phyloP scores from a whole-genome alignment of 2,888 invertebrate species.

The Caenorhabditis plicata region DNA sequence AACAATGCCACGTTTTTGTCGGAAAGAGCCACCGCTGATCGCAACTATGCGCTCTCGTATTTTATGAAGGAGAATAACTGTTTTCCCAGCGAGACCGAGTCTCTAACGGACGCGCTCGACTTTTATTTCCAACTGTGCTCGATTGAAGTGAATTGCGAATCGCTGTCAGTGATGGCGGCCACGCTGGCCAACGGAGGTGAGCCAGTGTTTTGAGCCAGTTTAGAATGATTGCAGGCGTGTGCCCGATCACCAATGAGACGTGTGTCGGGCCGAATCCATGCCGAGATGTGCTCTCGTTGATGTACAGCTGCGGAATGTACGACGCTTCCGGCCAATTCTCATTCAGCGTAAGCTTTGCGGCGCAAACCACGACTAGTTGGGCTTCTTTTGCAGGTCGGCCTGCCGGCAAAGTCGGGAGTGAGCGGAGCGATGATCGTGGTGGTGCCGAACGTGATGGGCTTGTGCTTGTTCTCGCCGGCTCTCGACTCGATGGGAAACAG shows the following conservation, averaged over 20 bases:
- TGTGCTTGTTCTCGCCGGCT: conserved; percentile 90
- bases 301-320: conserved; percentile 88
- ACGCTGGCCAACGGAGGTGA: conserved; percentile 90
- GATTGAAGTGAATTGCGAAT: conserved; percentile 90
- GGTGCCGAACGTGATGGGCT: conserved; percentile 93
- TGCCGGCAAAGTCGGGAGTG: conserved; percentile 72
- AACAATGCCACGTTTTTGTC: conserved; percentile 78
- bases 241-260: conserved; percentile 59
- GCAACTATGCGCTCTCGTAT: conserved; percentile 93
- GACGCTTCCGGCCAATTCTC: conserved; percentile 72
- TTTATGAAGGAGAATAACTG: conserved; percentile 91
- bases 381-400: conserved; percentile 67
- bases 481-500: conserved; percentile 86
- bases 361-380: background rate
- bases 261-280: conserved; percentile 74
- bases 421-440: conserved; percentile 89
- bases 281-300: conserved; percentile 93
- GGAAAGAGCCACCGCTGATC: conserved; percentile 89
- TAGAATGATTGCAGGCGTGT: conserved; percentile 56
- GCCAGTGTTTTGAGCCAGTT: no score
- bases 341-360: conserved; percentile 73
- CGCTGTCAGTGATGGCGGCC: conserved; percentile 88
- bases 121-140: conserved; percentile 79
- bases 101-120: conserved; percentile 68
- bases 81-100: conserved; percentile 42